Base-by-base conservation (phyloP, 35 echinoderm and acorn worm genomes). In the Eucidaris tribuloides region DNA sequence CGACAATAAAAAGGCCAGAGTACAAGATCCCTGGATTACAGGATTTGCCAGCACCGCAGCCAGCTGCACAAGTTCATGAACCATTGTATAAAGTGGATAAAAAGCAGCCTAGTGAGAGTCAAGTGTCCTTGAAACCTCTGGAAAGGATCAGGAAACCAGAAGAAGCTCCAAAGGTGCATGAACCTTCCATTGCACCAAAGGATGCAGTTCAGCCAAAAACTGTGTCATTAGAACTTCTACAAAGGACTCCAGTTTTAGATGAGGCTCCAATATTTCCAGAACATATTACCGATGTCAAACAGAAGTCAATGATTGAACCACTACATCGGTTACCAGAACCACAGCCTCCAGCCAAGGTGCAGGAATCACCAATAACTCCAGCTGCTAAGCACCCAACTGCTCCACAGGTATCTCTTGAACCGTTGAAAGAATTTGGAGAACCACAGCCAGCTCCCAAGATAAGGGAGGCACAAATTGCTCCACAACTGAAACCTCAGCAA, bases 231-330 rank as follows among this genome's bases (percentile, higher is more conserved):
- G 43, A 66, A 42, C 29, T 39, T 25, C 46, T 82, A 18, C 31
- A 81, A 55, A 88, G 60, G 57, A 80, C 81, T 46, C 37, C 74
- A 49, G 28, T 19, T 48, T 58, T 78, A 20, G 28, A 70, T 62
- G 80, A 72, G 28, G 33, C 63, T 22, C 45, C 84, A 77, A 38
- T 61, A 38, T 58, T 46, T 76, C 79, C 66, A 60, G 68, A 74
- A 36, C 35, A 74, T 42, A 22, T 74, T 74, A 40, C 44, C 25
- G 35, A 74, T 18, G 68, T n/a, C n/a, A n/a, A 74, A 44, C 15
- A 74, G 20, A 38, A 17, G 17, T 25, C 68, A 42, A 14, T 74
- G 68, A 20, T 44, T 17, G 62, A 84, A 66, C 63, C 42, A 22
- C 20, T 82, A 11, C 31, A 81, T 30, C 81, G 62, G 57, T 70